Percentiles rank a stretch among this genome's conserved stretches.
Conservation (phyloP, 2,113 vertebrate genomes). For the Python bivittatus region DNA sequence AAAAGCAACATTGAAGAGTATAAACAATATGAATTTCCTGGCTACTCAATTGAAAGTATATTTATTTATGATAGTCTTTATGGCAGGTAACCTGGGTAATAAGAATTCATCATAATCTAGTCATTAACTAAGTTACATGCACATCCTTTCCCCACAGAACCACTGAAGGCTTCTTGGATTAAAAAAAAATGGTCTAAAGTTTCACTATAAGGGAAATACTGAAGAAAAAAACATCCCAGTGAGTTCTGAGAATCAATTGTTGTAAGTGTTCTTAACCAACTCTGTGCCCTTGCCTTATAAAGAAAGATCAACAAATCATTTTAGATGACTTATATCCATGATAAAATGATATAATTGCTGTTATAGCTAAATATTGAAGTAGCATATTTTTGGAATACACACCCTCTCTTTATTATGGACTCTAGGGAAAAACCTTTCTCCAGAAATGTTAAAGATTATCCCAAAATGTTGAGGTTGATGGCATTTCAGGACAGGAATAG, state of each 20-base stretch:
- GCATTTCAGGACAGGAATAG: neutral
- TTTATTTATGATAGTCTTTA: neutral
- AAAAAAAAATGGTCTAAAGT: neutral
- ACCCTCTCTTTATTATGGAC: neutral
- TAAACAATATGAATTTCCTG: neutral
- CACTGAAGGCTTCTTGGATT: neutral
- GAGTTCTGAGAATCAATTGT: neutral
- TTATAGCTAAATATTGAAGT: neutral
- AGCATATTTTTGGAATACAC: neutral
- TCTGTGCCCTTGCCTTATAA: neutral
- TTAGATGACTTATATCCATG: neutral
- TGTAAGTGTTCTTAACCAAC: neutral
- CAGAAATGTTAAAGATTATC: neutral
- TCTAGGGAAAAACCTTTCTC: neutral
- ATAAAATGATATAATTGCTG: neutral
- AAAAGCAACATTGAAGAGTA: neutral
- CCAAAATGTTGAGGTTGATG: slow-evolving; percentile 1
- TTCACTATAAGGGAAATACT: neutral
- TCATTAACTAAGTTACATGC: neutral
- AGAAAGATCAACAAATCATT: neutral
- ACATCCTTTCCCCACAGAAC: neutral
- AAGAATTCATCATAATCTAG: neutral
- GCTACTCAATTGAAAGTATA: neutral
- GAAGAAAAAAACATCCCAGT: neutral
- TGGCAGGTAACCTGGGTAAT: neutral